A percentile compares a stretch with the other conserved stretches of the same genome.
Conservation (phyloP, 2,113 vertebrate genomes). For the Heterotis niloticus region DNA sequence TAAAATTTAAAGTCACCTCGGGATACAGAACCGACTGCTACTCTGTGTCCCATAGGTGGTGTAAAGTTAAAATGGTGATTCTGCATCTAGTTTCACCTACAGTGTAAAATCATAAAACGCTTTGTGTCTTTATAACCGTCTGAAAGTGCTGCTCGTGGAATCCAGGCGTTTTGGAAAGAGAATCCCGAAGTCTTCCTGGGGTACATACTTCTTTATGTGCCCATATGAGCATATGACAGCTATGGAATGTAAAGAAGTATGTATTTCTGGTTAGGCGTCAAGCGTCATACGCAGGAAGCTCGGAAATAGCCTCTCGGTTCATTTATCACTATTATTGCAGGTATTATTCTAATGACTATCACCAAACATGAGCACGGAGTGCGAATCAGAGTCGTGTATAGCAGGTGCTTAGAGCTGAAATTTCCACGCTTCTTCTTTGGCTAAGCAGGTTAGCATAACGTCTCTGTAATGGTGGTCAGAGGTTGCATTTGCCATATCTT, state of each 20-base stretch:
- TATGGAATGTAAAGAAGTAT: constrained; percentile 99
- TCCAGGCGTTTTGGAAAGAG: not conserved
- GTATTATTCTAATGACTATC: not conserved
- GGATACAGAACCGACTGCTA: not conserved
- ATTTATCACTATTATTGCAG: not conserved
- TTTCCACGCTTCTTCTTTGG: not conserved
- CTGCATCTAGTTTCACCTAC: not conserved
- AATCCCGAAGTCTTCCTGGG: constrained; percentile 76
- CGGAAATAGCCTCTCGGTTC: not conserved
- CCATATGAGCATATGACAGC: constrained; percentile 98
- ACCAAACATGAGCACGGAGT: not conserved
- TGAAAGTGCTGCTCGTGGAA: not conserved
- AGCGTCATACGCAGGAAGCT: constrained; percentile 55
- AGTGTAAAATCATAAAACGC: not conserved
- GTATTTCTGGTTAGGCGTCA: constrained; percentile 90
- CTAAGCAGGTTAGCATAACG: not conserved
- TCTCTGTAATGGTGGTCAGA: not conserved
- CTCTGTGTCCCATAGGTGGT: not conserved
- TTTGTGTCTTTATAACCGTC: not conserved
- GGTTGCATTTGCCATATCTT: not conserved
- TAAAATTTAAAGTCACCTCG: not conserved
- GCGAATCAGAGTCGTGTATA: too few species aligned
- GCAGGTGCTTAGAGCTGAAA: not conserved
- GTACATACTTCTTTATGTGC: constrained; percentile 99
- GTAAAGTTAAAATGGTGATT: not conserved